Conservation (phyloP, 2,113 vertebrate genomes). For the Salvelinus namaycush region DNA sequence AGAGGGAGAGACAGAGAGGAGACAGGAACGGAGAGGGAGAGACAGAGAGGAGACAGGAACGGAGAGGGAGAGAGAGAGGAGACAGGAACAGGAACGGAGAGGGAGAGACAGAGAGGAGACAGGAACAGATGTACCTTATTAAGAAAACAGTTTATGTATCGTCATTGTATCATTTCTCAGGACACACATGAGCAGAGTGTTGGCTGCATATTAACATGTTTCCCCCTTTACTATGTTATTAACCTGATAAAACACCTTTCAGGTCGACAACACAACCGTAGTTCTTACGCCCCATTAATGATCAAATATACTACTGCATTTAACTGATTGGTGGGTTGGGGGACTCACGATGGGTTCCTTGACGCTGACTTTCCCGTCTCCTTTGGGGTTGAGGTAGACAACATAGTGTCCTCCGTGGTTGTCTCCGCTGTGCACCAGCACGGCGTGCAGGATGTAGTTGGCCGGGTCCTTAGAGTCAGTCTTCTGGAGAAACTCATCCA, state of each 20-base stretch:
- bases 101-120: neutral
- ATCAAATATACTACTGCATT: too few relatives aligned
- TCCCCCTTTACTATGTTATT: too few relatives aligned
- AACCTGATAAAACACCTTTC: too few relatives aligned
- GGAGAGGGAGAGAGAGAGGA: neutral
- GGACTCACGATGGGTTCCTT: constrained; percentile 76
- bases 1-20: neutral
- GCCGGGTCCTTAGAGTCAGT: constrained; percentile 95
- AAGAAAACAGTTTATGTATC: constrained; percentile 32
- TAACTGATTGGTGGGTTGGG: neutral
- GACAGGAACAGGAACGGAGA: too few relatives aligned
- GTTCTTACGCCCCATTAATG: too few relatives aligned
- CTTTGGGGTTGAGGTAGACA: constrained; percentile 98
- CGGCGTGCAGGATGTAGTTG: constrained; percentile 97
- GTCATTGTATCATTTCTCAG: neutral
- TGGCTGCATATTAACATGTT: too few relatives aligned
- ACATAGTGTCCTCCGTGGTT: constrained; percentile 99
- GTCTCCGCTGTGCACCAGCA: constrained; percentile 97
- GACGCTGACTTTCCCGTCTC: constrained; percentile 95
- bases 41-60: neutral
- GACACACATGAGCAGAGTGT: neutral
- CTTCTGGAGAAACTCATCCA: constrained; percentile 99
- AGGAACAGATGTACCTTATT: constrained; percentile 37
- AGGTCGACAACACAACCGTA: too few relatives aligned
- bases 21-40: neutral